Percentiles rank a stretch among this genome's conserved stretches.
phyloP scores from a whole-genome alignment of 2,797 vertebrate species.

The Mus spretus region DNA sequence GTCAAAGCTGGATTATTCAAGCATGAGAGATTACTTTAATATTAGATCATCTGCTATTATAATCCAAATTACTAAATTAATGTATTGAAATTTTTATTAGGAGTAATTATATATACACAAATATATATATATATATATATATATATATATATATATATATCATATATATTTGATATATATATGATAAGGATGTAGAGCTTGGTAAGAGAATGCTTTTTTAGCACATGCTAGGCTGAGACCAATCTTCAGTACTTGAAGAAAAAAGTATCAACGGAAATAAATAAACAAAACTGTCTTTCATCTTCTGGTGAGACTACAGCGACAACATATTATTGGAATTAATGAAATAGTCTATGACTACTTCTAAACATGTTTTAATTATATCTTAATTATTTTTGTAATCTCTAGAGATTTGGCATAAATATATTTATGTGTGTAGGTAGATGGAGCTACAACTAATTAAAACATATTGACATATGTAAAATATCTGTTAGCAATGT shows the following conservation, averaged over 20 bases:
- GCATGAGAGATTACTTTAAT: neutral
- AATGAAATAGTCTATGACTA: neutral
- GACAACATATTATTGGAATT: conserved; percentile 3
- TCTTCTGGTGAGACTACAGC: neutral
- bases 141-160: neutral
- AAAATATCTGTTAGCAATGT: conserved; percentile 40
- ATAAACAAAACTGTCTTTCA: neutral
- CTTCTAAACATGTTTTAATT: neutral
- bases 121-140: neutral
- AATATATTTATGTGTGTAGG: neutral
- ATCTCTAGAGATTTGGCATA: conserved; percentile 5
- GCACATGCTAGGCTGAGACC: neutral
- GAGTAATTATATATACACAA: neutral
- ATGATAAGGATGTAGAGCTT: neutral
- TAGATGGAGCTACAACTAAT: neutral
- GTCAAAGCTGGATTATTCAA: neutral
- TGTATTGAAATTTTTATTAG: neutral
- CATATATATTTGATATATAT: neutral
- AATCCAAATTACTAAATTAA: conserved; percentile 11
- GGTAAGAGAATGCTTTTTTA: neutral
- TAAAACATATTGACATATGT: neutral
- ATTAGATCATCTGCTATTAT: neutral
- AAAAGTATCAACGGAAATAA: too few species aligned
- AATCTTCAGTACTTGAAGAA: neutral
- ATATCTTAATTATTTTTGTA: conserved; percentile 33